These are phyloP conservation scores for Lineus longissimus DNA, from an alignment of 1,140 invertebrate species.

Conservation along the genomic window DNA sequence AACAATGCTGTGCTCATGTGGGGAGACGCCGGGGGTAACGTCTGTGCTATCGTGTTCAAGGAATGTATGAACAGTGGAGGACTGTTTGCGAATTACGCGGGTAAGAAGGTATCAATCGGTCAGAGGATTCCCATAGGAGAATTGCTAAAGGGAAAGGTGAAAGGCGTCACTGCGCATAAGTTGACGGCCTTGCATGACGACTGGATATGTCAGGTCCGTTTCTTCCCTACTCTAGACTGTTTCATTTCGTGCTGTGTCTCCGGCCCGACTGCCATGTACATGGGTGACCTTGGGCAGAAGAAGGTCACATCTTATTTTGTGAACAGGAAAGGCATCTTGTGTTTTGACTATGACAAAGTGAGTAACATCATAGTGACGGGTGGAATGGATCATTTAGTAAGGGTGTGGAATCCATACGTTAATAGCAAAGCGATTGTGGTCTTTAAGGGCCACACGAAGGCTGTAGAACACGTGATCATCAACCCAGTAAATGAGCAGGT, in stretches of 20 bases:
- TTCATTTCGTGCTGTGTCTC: constrained; percentile 35
- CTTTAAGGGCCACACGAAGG: constrained; percentile 66
- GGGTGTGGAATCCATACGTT: constrained; percentile 73
- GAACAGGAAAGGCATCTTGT: constrained; percentile 33
- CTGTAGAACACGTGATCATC: constrained; percentile 59
- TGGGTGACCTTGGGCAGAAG: constrained; percentile 32
- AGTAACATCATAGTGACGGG: constrained; percentile 57
- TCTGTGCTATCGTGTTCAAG: constrained; percentile 30
- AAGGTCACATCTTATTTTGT: constrained; percentile 27
- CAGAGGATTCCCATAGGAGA: constrained; percentile 3
- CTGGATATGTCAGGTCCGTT: constrained; percentile 38
- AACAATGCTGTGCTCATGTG: constrained; percentile 30
- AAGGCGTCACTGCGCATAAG: constrained; percentile 26
- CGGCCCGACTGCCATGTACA: constrained; percentile 26
- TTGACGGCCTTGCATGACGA: constrained; percentile 29
- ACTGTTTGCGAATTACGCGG: constrained; percentile 25
- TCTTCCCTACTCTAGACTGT: constrained; percentile 27
- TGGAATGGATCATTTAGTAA: constrained; percentile 66
- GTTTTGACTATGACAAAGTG: constrained; percentile 35
- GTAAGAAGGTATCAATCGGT: constrained; percentile 21
- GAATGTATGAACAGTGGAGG: constrained; percentile 22
- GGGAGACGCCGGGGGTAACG: constrained; percentile 39
- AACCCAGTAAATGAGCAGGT: constrained; percentile 38
- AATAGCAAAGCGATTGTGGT: constrained; percentile 59
- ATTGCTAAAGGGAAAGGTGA: constrained; percentile 18